phyloP scores from a whole-genome alignment of 1,140 invertebrate species.

The Euschistus heros region DNA sequence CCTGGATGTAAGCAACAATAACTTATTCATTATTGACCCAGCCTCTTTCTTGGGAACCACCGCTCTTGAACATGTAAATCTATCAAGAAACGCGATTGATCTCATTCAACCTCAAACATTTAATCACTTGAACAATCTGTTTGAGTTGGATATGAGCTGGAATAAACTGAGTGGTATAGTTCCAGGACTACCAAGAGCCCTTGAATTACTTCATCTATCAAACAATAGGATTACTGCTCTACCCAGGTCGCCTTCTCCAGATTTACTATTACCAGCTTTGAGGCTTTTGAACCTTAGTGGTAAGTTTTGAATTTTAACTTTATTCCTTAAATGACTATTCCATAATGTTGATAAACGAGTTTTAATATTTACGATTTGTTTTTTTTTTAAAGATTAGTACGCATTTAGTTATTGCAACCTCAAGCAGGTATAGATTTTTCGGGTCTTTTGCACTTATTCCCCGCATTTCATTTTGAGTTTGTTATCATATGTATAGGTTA shows the following conservation, averaged over 20 bases:
- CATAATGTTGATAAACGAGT: no score
- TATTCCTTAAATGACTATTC: neutral
- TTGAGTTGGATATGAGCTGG: constrained; percentile 64
- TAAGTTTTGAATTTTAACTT: constrained; percentile 6
- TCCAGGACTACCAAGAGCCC: constrained; percentile 56
- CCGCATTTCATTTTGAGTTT: no score
- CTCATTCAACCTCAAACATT: constrained; percentile 44
- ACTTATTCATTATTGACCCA: constrained; percentile 55
- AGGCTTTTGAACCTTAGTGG: constrained; percentile 60
- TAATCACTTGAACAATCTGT: constrained; percentile 56
- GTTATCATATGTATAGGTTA: no score
- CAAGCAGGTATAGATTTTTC: no score
- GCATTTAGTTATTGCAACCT: no score
- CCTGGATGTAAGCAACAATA: constrained; percentile 69
- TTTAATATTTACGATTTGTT: no score
- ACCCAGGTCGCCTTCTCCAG: constrained; percentile 48
- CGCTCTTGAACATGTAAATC: constrained; percentile 51
- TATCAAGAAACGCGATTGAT: constrained; percentile 31
- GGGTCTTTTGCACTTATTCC: no score
- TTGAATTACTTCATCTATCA: constrained; percentile 65
- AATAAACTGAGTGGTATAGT: constrained; percentile 54
- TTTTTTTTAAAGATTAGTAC: no score
- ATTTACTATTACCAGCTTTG: constrained; percentile 55
- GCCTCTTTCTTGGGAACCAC: constrained; percentile 58
- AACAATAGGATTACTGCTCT: constrained; percentile 60